phyloP scores from a whole-genome alignment of 2,113 vertebrate species.

The Struthio camelus region DNA sequence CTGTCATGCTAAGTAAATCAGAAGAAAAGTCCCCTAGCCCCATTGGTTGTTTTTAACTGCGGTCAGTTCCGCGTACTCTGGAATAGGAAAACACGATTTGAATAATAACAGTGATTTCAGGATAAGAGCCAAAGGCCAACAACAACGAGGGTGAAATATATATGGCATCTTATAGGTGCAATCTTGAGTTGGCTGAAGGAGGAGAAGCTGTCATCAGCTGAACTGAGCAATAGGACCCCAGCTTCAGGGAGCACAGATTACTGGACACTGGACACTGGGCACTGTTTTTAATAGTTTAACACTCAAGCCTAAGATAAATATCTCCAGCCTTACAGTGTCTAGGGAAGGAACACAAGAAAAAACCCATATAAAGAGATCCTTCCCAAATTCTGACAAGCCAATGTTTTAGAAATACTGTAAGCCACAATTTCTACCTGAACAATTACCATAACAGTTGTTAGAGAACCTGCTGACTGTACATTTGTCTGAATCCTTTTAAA shows the following conservation, averaged over 20 bases:
- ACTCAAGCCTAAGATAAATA: neutral
- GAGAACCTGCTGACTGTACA: fast-evolving
- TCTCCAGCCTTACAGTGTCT: neutral
- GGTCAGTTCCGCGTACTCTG: neutral
- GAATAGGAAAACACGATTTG: neutral
- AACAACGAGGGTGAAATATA: neutral
- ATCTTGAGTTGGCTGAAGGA: neutral
- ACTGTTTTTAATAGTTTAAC: neutral
- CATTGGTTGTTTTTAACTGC: neutral
- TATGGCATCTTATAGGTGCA: neutral
- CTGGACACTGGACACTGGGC: no score
- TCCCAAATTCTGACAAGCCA: neutral
- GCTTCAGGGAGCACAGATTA: neutral
- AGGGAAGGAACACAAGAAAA: neutral
- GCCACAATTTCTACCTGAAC: neutral
- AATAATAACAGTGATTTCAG: neutral
- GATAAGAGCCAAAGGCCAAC: neutral
- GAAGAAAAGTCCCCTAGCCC: neutral
- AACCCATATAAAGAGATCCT: neutral
- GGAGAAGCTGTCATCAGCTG: neutral
- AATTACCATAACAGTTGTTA: neutral
- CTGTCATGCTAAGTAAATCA: neutral
- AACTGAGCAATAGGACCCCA: neutral
- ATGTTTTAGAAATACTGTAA: neutral
- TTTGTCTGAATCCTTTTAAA: neutral